These are phyloP conservation scores for Pseudomyrmex sp. DNA, from an alignment of 1,140 invertebrate species.

Conservation along the genomic window DNA sequence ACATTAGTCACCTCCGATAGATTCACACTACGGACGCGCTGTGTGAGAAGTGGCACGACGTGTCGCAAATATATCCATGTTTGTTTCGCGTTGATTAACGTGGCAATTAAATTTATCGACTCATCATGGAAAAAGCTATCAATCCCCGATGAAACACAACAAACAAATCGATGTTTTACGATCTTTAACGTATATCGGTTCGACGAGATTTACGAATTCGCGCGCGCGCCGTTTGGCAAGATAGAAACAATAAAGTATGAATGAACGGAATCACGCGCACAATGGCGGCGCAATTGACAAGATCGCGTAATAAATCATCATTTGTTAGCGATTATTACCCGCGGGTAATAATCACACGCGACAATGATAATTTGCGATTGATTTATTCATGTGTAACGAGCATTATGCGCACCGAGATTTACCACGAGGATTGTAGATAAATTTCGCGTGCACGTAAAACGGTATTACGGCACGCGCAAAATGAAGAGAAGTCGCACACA, in stretches of 20 bases:
- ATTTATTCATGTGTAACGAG: no score
- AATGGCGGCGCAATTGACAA: background rate
- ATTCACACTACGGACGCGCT: background rate
- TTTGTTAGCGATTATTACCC: background rate
- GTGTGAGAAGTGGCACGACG: constrained; percentile 41
- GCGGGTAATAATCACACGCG: background rate
- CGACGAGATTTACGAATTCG: constrained; percentile 11
- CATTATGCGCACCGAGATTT: no score
- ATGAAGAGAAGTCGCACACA: background rate
- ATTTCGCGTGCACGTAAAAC: background rate
- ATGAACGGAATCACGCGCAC: background rate
- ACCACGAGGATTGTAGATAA: background rate
- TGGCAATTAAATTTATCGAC: background rate
- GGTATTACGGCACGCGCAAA: background rate
- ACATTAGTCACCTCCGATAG: constrained; percentile 15
- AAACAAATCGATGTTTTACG: background rate
- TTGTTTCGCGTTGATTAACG: background rate
- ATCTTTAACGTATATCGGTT: background rate
- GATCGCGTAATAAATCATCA: constrained; percentile 7
- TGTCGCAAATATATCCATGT: background rate
- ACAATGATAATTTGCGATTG: background rate
- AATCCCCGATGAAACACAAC: background rate
- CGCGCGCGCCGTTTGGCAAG: background rate
- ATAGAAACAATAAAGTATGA: constrained; percentile 15
- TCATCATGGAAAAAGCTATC: background rate